Evolutionary conservation across 2,888 invertebrate species (phyloP), one percentile per base, ranked within the genome.

Genomic region (Philonicus albiceps): DNA sequence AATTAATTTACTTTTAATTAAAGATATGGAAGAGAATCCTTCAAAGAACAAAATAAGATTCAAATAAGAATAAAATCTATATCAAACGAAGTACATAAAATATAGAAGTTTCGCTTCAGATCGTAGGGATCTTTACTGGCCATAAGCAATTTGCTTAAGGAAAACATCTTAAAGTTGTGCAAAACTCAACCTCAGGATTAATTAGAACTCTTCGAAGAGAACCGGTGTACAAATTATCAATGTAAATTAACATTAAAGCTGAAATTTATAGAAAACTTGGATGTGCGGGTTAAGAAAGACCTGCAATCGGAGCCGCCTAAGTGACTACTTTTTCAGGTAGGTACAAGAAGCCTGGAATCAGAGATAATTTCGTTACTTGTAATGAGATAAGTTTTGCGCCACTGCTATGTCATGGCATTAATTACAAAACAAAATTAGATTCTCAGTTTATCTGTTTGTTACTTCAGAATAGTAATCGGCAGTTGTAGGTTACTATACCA

Each of bases 301-400:
- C n/a, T 19, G 30, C 64, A 55, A 72, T 22, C n/a, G 13, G 37
- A 72, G 37, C 13, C n/a, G 37, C 11, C 3, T 2, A 22, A 3
- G 27, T 64, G 64, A 22, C 22, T 64, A 64, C 64, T 64, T 64
- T 64, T 72, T 31, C 49, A 49, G 55, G 72, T 83, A 83, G 19
- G 64, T 37, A 83, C 27, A 64, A 64, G 64, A 11, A 83, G 64
- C 34, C 64, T 22, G 22, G 83, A 83, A 83, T 83, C n/a, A 72
- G 72, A 83, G 83, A 83, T 83, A 83, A 83, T 83, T 72, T 83
- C 27, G 83, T 83, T 83, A 83, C 64, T 72, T 83, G 83, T 83
- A 83, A 83, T 83, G 83, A 83, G 83, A 83, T 83, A 83, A 83
- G 64, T 83, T 83, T 40, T 83, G 34, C 7, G 72, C 37, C 40